Evolutionary conservation across 2,888 invertebrate species (phyloP), one percentile per base, ranked within the genome.

Genomic region (Mythimna pallens): DNA sequence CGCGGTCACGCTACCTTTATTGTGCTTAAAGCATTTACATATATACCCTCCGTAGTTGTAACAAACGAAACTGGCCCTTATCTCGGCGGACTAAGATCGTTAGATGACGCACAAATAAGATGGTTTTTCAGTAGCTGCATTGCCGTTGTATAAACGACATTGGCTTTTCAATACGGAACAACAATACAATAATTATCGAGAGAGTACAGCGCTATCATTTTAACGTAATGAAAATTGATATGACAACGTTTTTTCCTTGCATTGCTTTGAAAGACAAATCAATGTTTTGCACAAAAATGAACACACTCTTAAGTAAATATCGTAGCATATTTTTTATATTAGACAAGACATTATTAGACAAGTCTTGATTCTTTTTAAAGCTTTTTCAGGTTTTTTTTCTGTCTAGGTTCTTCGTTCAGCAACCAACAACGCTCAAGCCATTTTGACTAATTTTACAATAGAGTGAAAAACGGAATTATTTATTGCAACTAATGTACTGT

Each of bases 1-100:
- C 92, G 90, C 88, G 91, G 93, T 92, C 93, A 93, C 92, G 93
- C 83, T 82, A 87, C 87, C 84, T 87, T 88, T 87, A 90, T 90
- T 89, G 89, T 90, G 86, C 90, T 90, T 89, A 87, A 87, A 89
- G 84, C 89, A 85, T 86, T 86, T 78, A 86, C 89, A 87, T 81
- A 77, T 73, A 76, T 72, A 74, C 36, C 66, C 10, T 58, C 76
- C 36, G 64, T 64, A 54, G 65, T 52, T 52, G 50, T 57, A 68
- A 55, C 82, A 83, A 82, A 78, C 79, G 61, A 77, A 73, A 76
- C 47, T 76, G 43, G 70, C 36, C 83, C 80, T 75, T 86, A 87
- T 86, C 76, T 55, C 73, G 5, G 61, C 52, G 67, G 17, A 22
- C 64, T 76, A 76, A 83, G 80, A 77, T 73, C 69, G 83, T 75